Conservation (phyloP, 2,113 vertebrate species). For the Pyrgilauda ruficollis region DNA sequence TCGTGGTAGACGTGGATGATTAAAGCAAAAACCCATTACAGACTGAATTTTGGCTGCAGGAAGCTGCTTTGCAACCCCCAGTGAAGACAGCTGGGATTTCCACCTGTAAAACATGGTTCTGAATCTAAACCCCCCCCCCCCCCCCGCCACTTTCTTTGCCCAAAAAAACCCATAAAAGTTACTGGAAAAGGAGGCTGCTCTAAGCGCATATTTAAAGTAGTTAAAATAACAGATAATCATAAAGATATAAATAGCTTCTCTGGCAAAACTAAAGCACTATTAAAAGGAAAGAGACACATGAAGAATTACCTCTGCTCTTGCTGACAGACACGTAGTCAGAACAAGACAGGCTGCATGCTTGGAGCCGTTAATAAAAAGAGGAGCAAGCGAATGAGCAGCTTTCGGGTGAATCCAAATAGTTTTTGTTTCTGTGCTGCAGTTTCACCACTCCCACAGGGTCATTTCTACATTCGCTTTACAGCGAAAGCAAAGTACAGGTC, state of each 20-base stretch:
- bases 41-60: neutral
- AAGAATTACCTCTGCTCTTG: slow-evolving; percentile 37
- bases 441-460: slow-evolving; percentile 58
- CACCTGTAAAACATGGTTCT: neutral
- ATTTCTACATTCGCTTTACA: slow-evolving; percentile 62
- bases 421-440: slow-evolving; percentile 63
- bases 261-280: neutral
- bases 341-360: slow-evolving; percentile 28
- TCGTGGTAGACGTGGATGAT: neutral
- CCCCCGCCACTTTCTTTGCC: neutral
- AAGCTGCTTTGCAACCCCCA: neutral
- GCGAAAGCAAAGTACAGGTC: slow-evolving; percentile 74
- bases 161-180: neutral
- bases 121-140: neutral
- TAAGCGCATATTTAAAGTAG: neutral
- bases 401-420: slow-evolving; percentile 50
- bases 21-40: neutral
- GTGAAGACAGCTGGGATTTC: neutral
- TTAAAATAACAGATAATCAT: neutral
- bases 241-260: neutral
- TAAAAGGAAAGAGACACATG: neutral
- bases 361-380: slow-evolving; percentile 30
- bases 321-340: neutral
- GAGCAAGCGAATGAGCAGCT: slow-evolving; percentile 46
- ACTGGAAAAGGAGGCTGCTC: neutral